These are phyloP conservation scores for Heliconius aoede DNA, from an alignment of 2,888 invertebrate species.

Conservation along the genomic window DNA sequence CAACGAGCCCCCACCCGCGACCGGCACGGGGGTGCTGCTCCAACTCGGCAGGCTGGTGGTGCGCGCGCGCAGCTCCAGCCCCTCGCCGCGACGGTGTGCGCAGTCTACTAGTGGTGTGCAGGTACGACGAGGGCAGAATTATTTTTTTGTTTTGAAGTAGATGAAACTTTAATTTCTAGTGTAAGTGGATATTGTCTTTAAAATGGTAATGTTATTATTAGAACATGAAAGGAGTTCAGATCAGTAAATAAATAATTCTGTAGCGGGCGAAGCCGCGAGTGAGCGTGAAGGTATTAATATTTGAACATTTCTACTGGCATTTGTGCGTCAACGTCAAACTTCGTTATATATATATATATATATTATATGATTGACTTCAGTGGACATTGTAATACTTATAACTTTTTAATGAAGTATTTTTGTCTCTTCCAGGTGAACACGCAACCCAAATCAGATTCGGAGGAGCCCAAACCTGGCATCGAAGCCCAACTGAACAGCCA, in stretches of 20 bases:
- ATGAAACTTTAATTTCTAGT: too few species aligned
- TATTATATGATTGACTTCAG: too few species aligned
- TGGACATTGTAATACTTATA: neutral
- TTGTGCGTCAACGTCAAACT: too few species aligned
- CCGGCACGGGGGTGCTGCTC: constrained; percentile 80
- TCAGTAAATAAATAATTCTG: too few species aligned
- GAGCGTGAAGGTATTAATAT: too few species aligned
- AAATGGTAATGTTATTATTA: too few species aligned
- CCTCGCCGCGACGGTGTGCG: constrained; percentile 61
- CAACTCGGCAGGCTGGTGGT: constrained; percentile 86
- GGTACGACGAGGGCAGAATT: constrained; percentile 32
- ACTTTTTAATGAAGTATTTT: neutral
- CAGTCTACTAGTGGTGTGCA: constrained; percentile 59
- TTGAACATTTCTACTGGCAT: too few species aligned
- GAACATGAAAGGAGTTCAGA: too few species aligned
- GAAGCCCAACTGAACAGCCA: constrained; percentile 70
- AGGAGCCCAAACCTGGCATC: constrained; percentile 62
- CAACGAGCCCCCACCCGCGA: constrained; percentile 70
- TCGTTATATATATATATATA: too few species aligned
- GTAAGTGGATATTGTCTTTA: too few species aligned
- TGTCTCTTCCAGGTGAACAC: constrained; percentile 62
- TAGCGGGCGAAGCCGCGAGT: too few species aligned
- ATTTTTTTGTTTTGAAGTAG: too few species aligned
- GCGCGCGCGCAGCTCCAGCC: constrained; percentile 83
- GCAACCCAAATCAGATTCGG: constrained; percentile 63